Evolutionary conservation across 2,113 vertebrate genomes (phyloP), one percentile per base, ranked within the genome.

Genomic region (Microtus richardsoni): DNA sequence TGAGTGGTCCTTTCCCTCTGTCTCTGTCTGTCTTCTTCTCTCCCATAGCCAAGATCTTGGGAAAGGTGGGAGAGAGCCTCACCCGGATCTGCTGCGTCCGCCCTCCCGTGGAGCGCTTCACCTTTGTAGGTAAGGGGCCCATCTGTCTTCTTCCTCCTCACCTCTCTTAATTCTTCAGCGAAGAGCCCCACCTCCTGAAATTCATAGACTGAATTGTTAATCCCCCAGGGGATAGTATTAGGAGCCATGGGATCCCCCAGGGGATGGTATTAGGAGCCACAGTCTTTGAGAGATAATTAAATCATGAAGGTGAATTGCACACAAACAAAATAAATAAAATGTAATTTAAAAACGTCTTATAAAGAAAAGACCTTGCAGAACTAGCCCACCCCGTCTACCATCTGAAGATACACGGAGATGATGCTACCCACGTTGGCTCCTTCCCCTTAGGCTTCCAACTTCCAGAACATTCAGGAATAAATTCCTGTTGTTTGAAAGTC

Each of bases 71-170:
- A 30, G 99, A 99, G 97, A 99, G 98, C 96, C 96, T 99, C 95
- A 99, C 99, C 91, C 98, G 99, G 95, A 99, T 99, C 97, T 99
- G 99, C 98, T 99, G 99, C 0, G 99, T 99, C n/a, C 99, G 99
- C 26, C 99, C 99, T 0, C 99, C 99, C 1, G 99, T 99, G 94
- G 99, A 99, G 5, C 99, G 99, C 89, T 99, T 99, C 98, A 99
- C 99, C 62, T 99, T 99, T 78, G 99, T 99, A n/a, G 99, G 99
- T 99, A 97, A 41, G 99, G 92, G 91, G 74, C 44, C 49, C 1
- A 0, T 13, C 47, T 39, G 52, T 36, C 39, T 44, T 71, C 85
- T 68, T 26, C 44, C 68, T 28, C 19, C 68, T 36, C 19, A 36
- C 39, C 10, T 44, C 19, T 66, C 68, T 54, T 22, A 41, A 3